These are phyloP conservation scores for Paramacrobiotus metropolitanus DNA, from an alignment of 1,140 invertebrate species.

Conservation along the genomic window DNA sequence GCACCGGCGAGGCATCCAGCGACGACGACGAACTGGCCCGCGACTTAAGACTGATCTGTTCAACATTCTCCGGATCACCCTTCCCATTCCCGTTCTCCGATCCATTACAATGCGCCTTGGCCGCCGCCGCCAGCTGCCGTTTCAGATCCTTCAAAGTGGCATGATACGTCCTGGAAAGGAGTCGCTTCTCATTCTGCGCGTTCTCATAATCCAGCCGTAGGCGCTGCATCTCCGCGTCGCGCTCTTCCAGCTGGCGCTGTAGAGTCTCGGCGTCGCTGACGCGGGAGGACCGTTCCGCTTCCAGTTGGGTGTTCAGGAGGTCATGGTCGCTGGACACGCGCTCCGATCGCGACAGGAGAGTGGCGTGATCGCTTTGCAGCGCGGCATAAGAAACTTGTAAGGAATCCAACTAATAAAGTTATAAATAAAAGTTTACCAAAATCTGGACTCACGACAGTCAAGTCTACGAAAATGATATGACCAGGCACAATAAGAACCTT, in stretches of 20 bases:
- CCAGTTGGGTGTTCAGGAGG: too few relatives aligned
- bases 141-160: slow-evolving; percentile 4
- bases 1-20: neutral
- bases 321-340: too few relatives aligned
- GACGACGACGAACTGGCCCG: neutral
- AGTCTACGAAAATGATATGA: too few relatives aligned
- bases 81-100: neutral
- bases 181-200: neutral
- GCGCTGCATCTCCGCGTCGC: neutral
- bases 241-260: neutral
- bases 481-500: too few relatives aligned
- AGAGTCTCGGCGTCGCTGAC: too few relatives aligned
- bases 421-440: too few relatives aligned
- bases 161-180: neutral
- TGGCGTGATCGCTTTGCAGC: too few relatives aligned
- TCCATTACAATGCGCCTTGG: neutral
- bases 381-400: too few relatives aligned
- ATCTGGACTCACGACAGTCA: too few relatives aligned
- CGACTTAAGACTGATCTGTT: neutral
- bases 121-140: neutral
- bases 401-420: too few relatives aligned
- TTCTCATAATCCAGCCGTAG: neutral
- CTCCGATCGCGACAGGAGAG: too few relatives aligned
- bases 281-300: too few relatives aligned
- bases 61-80: neutral